phyloP scores from a whole-genome alignment of 1,140 invertebrate species.

The Drosophila rufa region DNA sequence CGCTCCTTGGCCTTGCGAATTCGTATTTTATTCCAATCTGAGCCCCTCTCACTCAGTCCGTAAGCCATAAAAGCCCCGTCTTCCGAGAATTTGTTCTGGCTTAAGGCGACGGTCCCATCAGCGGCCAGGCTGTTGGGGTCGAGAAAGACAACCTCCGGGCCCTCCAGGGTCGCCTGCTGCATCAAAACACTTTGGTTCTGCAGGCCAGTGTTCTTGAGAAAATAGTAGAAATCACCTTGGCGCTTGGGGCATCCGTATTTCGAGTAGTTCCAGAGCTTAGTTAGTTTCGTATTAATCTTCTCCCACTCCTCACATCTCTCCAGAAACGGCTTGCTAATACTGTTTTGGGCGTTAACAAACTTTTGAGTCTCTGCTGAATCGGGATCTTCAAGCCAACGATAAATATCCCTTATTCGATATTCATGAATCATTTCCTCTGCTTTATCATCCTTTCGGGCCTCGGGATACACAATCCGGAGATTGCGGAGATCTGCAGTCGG shows the following conservation, averaged over 20 bases:
- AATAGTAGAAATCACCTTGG: constrained; percentile 95
- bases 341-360: constrained; percentile 97
- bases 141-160: constrained; percentile 94
- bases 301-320: constrained; percentile 90
- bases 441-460: constrained; percentile 90
- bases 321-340: constrained; percentile 94
- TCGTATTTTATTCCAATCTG: constrained; percentile 97
- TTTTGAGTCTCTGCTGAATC: constrained; percentile 95
- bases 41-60: constrained; percentile 95
- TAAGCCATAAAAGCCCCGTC: constrained; percentile 96
- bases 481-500: neutral
- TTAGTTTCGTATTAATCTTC: constrained; percentile 91
- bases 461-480: constrained; percentile 88
- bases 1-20: constrained; percentile 92
- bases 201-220: constrained; percentile 96
- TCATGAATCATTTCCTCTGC: constrained; percentile 93
- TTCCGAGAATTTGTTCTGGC: constrained; percentile 93
- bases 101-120: constrained; percentile 97
- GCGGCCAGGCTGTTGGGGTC: constrained; percentile 96
- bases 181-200: constrained; percentile 99
- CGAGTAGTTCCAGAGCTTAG: constrained; percentile 97
- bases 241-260: constrained; percentile 95
- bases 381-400: constrained; percentile 98
- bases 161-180: constrained; percentile 92
- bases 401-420: constrained; percentile 94